Conservation (phyloP, 1,140 invertebrate genomes). For the Cardiocondyla obscurior region DNA sequence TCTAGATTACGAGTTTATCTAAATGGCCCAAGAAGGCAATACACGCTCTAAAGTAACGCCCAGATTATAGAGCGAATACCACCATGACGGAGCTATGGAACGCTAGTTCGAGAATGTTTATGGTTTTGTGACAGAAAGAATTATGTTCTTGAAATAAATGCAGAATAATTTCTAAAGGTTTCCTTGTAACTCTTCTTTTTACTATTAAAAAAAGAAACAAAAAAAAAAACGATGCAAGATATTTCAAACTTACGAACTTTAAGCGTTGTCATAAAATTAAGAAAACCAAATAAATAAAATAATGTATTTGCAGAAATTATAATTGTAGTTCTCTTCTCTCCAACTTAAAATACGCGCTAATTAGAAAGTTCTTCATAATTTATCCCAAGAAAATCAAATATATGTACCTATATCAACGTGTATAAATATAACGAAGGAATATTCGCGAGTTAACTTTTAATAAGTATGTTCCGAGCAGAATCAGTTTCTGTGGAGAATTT, state of each 20-base stretch:
- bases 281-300: neutral
- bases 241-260: neutral
- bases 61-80: constrained; percentile 77
- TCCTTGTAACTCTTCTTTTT: no score
- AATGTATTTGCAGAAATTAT: neutral
- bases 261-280: neutral
- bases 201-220: neutral
- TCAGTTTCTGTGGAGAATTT: neutral
- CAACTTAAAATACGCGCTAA: neutral
- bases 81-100: constrained; percentile 38
- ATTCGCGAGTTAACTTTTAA: neutral
- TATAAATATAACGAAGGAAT: neutral
- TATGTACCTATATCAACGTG: neutral
- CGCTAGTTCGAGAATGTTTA: constrained; percentile 74
- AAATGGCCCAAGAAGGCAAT: constrained; percentile 79
- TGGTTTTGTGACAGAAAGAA: constrained; percentile 80
- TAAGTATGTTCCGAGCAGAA: neutral
- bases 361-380: neutral
- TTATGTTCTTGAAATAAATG: constrained; percentile 74
- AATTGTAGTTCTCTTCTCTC: neutral
- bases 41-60: constrained; percentile 73
- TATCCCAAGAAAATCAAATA: neutral
- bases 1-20: constrained; percentile 83
- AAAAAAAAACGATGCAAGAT: neutral
- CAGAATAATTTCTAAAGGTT: neutral